Evolutionary conservation across 1,140 invertebrate species (phyloP).

Genomic region (Lasioglossum albipes): DNA sequence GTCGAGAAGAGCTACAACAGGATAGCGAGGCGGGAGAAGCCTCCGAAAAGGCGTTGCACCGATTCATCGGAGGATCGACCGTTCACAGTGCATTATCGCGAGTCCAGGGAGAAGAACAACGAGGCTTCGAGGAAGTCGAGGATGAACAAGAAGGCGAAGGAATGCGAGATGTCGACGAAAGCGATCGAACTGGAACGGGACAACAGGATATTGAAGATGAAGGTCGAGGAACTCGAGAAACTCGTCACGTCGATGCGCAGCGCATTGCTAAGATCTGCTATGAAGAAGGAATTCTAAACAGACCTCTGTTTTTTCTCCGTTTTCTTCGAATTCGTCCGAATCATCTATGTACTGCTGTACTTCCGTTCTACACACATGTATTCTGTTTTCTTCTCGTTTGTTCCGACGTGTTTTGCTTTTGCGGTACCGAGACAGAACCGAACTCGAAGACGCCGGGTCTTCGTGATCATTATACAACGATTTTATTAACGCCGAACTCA

Average conservation of each 20-base stretch:
- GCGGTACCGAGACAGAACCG: neutral
- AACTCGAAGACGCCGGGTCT: neutral
- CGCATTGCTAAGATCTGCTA: slow-evolving; percentile 75
- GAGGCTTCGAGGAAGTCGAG: slow-evolving; percentile 87
- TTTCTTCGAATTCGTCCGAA: neutral
- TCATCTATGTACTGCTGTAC: neutral
- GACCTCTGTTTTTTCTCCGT: too few relatives aligned
- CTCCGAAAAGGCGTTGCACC: slow-evolving; percentile 25
- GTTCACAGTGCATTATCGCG: slow-evolving; percentile 80
- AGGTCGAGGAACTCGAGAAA: slow-evolving; percentile 79
- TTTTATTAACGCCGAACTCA: neutral
- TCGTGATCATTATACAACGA: neutral
- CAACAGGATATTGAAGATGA: slow-evolving; percentile 78
- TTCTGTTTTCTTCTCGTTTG: neutral
- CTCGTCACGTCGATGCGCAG: slow-evolving; percentile 77
- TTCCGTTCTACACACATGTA: neutral
- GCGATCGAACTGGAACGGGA: slow-evolving; percentile 75
- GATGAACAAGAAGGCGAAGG: slow-evolving; percentile 86
- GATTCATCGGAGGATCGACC: slow-evolving; percentile 67
- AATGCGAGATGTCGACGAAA: slow-evolving; percentile 76
- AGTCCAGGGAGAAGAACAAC: slow-evolving; percentile 87
- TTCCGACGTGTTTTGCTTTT: neutral
- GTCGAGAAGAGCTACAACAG: slow-evolving; percentile 16
- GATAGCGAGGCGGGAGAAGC: slow-evolving; percentile 13
- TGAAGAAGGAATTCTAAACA: slow-evolving; percentile 67